Base-by-base conservation (phyloP, 1,140 invertebrate species). In the Drosophila paulistorum region DNA sequence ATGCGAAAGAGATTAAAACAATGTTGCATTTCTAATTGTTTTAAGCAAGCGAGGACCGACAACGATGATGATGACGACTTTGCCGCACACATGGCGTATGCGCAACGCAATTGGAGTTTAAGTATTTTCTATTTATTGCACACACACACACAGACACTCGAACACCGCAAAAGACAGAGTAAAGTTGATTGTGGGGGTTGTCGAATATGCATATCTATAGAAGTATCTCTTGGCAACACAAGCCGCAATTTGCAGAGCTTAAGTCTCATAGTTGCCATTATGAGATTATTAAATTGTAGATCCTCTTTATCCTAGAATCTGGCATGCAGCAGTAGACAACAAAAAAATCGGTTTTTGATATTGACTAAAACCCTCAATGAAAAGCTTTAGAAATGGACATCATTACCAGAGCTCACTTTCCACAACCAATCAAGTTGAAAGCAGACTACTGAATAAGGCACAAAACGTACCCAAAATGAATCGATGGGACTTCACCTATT, bases 21-120 rank as follows among this genome's bases (percentile, higher is more conserved):
- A 89, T 89, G 84, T 89, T 89, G 84, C 84, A 89, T 84, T 89
- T 89, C 84, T 89, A 89, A 89, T 89, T 89, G 84, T 89, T 89
- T 89, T 84, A 89, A 87, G 84, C 84, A 83, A 77, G 68, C 83
- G 65, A 76, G 37, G 57, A 72, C 51, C 51, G 66, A 72, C 35
- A 57, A 41, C 30, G 30, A 30, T 30, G 30, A 59, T 48, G 64
- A 65, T 55, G 69, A 41, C 39, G 61, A 64, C 62, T 67, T 42
- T 17, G 42, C 42, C 45, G 20, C 73, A 66, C 77, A 81, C 80
- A 83, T 82, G 79, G 68, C 71, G 79, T 71, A 82, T 78, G 55
- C 79, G 74, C 79, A 73, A 77, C 64, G 26, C 63, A 80, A 69
- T 84, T 75, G 83, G 73, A 77, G 72, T 87, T 89, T 77, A 87